Evolutionary conservation across 2,888 invertebrate species (phyloP), one percentile per base, ranked within the genome.

Genomic region (Sylvicola fuscatus): DNA sequence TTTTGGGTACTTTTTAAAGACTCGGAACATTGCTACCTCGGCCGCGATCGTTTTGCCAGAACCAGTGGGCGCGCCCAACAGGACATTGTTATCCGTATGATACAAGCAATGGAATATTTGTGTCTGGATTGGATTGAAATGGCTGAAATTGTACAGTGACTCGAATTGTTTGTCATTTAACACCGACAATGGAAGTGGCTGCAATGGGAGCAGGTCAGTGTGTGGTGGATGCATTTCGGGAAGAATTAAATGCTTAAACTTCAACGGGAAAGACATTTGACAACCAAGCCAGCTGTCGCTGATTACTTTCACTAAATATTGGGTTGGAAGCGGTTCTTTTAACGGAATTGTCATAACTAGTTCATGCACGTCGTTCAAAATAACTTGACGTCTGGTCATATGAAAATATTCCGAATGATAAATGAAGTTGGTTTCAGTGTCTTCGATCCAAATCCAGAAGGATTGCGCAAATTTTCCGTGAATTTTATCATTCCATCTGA

Each of bases 21-120:
- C 77, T 36, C 92, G 66, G 49, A 95, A 87, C 64, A 98, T 92
- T 30, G 97, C 97, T 16, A 99, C 72, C 58, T 99, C 98, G 0
- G 98, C 97, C 1, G 86, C 92, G 33, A 97, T 86, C 0, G 98
- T 99, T 66, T 99, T 99, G 27, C 98, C 98, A 0, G 93, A 93
- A 1, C 90, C 90, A 1, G 93, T 95, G 0, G 93, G 93, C 0
- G 97, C 97, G 1, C 93, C 93, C 4, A 98, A 62, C 15, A 99
- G 61, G 6, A 92, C 82, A 53, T 97, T 97, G 45, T 75, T 71
- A 49, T 98, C 90, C 0, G 89, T 90, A 52, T 97, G 83, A 58
- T 92, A 98, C 5, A 98, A 62, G 33, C 86, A 82, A 57, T 95
- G 90, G 57, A 98, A 99, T 42, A 98, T 80, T 63, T 98, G 95